A percentile compares a stretch with the other conserved stretches of the same genome.
These are phyloP conservation scores for Entomobrya proxima DNA, from an alignment of 2,888 invertebrate genomes.

Conservation along the genomic window DNA sequence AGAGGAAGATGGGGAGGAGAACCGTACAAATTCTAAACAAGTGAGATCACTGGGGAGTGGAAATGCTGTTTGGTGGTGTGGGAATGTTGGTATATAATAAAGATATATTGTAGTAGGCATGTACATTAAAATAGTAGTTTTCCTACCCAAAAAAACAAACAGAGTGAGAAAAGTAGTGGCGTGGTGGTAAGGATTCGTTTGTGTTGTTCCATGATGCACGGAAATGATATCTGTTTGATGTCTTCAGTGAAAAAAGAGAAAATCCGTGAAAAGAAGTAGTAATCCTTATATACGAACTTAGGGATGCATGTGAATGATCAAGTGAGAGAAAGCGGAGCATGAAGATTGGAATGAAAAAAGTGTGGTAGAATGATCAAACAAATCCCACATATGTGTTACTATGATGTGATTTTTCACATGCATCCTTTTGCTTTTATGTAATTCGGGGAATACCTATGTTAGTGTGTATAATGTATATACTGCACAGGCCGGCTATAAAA, in stretches of 20 bases:
- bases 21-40: neutral
- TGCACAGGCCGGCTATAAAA: neutral
- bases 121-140: neutral
- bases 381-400: conserved; percentile 42
- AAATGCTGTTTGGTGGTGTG: neutral
- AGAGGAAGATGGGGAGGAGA: neutral
- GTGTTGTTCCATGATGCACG: neutral
- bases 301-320: conserved; percentile 12
- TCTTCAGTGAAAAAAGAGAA: conserved; percentile 14
- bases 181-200: conserved; percentile 15
- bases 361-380: conserved; percentile 52
- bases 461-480: too few species aligned
- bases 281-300: conserved; percentile 3
- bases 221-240: conserved; percentile 48
- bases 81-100: neutral
- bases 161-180: conserved; percentile 1
- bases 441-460: too few species aligned
- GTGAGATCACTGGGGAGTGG: neutral
- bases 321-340: conserved; percentile 20
- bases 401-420: conserved; percentile 32
- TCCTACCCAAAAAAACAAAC: neutral
- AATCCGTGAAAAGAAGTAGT: conserved; percentile 23
- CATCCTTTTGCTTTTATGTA: neutral
- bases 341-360: conserved; percentile 51
- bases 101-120: neutral